Percentiles rank a stretch among this genome's conserved stretches.
phyloP scores from a whole-genome alignment of 2,113 vertebrate genomes.

The Coreoperca whiteheadi region DNA sequence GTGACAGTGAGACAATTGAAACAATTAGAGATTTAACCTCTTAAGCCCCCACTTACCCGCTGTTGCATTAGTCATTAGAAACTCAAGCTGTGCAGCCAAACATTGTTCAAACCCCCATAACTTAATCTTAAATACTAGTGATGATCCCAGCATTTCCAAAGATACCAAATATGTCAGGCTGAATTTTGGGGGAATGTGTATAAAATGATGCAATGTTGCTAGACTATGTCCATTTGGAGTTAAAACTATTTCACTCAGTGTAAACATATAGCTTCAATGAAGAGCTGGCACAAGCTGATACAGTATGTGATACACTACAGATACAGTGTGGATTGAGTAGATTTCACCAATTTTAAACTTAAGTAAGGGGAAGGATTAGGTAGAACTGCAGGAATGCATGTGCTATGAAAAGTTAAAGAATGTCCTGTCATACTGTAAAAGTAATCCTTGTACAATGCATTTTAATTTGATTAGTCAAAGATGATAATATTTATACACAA shows the following conservation, averaged over 20 bases:
- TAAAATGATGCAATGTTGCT: background rate
- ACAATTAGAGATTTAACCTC: slow-evolving; percentile 11
- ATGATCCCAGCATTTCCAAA: slow-evolving; percentile 8
- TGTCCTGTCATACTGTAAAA: background rate
- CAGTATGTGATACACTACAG: background rate
- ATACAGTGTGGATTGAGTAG: background rate
- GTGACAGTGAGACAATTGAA: slow-evolving; percentile 4
- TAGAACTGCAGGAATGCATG: too few species aligned
- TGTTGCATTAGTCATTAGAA: slow-evolving; percentile 48
- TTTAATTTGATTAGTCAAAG: too few species aligned
- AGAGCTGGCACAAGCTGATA: background rate
- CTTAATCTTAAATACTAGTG: slow-evolving; percentile 21
- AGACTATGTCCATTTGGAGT: background rate
- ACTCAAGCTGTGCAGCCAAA: slow-evolving; percentile 22
- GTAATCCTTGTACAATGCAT: too few species aligned
- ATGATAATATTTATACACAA: too few species aligned
- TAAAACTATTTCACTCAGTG: background rate
- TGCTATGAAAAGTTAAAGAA: background rate
- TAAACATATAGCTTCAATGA: background rate
- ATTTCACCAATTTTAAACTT: background rate
- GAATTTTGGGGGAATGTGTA: slow-evolving; percentile 3
- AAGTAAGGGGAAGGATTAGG: too few species aligned
- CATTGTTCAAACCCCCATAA: slow-evolving; percentile 30
- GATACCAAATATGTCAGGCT: background rate
- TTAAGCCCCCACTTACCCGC: slow-evolving; percentile 20